Evolutionary conservation across 2,113 vertebrate species (phyloP).

Genomic region (Nycticebus coucang): DNA sequence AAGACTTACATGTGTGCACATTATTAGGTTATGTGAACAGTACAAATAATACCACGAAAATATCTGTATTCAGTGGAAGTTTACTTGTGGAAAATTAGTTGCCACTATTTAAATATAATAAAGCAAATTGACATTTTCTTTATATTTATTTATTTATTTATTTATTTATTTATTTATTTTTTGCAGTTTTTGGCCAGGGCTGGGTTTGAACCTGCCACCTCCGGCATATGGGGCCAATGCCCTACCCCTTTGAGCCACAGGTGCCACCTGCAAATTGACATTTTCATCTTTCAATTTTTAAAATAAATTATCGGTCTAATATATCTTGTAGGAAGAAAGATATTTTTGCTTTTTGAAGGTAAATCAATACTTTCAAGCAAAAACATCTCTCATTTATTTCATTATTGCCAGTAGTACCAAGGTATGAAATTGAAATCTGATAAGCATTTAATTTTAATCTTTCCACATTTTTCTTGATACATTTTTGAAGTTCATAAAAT

Average conservation of each 20-base stretch:
- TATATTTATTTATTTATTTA: no score
- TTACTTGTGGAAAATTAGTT: constrained; percentile 1
- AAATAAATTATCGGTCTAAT: constrained; percentile 12
- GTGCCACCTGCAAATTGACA: neutral
- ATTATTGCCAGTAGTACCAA: neutral
- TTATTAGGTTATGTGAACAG: neutral
- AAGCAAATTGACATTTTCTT: constrained; percentile 10
- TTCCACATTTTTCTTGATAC: constrained; percentile 18
- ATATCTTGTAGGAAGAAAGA: neutral
- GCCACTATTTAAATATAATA: neutral
- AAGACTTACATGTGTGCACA: neutral
- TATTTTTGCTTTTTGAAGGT: constrained; percentile 32
- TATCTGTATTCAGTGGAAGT: constrained; percentile 27
- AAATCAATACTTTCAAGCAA: constrained; percentile 52
- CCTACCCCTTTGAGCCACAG: no score
- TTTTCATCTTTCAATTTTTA: constrained; percentile 14
- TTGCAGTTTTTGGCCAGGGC: no score
- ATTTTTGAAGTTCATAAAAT: constrained; percentile 29
- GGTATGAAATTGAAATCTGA: constrained; percentile 12
- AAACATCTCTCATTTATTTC: constrained; percentile 42
- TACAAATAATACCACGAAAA: constrained; percentile 10
- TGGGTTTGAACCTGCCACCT: no score
- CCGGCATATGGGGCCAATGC: no score
- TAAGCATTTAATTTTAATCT: constrained; percentile 38
- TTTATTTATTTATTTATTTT: no score